Conservation (phyloP, 2,797 vertebrate genomes). For the Erpetoichthys calabaricus region DNA sequence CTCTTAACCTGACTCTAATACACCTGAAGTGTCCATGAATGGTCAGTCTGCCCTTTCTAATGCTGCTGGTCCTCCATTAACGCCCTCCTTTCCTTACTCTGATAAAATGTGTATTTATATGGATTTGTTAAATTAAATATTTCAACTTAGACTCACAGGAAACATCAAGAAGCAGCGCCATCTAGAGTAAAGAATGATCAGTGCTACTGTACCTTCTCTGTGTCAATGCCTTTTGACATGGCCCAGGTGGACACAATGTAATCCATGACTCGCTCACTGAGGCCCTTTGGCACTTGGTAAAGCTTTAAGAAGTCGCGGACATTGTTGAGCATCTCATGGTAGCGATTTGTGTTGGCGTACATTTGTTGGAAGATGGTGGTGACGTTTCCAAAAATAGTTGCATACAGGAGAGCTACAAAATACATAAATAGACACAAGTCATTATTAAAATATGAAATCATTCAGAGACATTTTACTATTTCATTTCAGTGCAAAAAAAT, state of each 20-base stretch:
- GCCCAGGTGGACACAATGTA: conserved; percentile 96
- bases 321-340: conserved; percentile 94
- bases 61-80: no score
- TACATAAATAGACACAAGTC: conserved; percentile 16
- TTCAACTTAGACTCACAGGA: no score
- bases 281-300: conserved; percentile 92
- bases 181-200: no score
- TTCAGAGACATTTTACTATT: not conserved
- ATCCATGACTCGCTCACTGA: conserved; percentile 94
- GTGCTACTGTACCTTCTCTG: conserved; percentile 67
- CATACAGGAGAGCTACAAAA: conserved; percentile 83
- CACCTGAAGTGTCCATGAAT: no score
- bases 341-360: conserved; percentile 95
- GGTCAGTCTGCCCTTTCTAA: no score
- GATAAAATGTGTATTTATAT: no score
- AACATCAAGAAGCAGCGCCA: no score
- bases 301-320: conserved; percentile 90
- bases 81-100: no score
- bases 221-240: conserved; percentile 96
- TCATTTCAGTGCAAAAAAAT: no score
- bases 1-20: no score
- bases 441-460: conserved; percentile 3
- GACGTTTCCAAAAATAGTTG: conserved; percentile 95
- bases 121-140: no score
- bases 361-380: conserved; percentile 98